Evolutionary conservation across 2,113 vertebrate species (phyloP).

Genomic region (Onychostruthus taczanowskii): DNA sequence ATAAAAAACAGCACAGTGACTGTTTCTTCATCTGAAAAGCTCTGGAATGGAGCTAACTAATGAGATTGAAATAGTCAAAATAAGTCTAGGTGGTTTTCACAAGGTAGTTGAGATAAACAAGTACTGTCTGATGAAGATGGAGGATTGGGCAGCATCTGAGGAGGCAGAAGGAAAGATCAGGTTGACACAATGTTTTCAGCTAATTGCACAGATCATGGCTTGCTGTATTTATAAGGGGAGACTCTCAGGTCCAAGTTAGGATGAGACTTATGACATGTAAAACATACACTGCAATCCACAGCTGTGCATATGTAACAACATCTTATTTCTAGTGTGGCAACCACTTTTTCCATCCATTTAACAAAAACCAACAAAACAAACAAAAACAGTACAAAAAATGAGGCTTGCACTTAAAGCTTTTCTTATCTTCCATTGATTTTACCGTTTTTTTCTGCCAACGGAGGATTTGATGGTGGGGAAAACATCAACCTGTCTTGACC

Average conservation of each 20-base stretch:
- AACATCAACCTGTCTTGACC: not conserved
- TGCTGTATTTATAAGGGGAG: not conserved
- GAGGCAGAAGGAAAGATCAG: not conserved
- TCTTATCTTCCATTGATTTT: not conserved
- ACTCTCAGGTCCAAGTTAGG: not conserved
- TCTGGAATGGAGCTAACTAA: not conserved
- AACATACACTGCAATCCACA: not conserved
- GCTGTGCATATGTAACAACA: not conserved
- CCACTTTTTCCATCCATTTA: not conserved
- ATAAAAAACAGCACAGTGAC: not conserved
- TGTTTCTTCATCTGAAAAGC: not conserved
- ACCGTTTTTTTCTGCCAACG: not conserved
- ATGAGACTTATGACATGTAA: not conserved
- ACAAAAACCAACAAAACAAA: not conserved
- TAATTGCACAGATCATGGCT: not conserved
- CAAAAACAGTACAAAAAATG: not conserved
- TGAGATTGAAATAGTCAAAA: not conserved
- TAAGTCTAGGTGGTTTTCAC: not conserved
- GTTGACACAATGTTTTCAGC: not conserved
- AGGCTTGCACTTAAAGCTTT: not conserved
- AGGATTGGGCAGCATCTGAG: not conserved
- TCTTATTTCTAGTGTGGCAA: not conserved
- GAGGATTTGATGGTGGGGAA: not conserved
- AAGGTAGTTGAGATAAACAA: not conserved
- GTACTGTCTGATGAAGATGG: not conserved